Evolutionary conservation across 2,797 vertebrate species (phyloP), one percentile per base, ranked within the genome.

Genomic region (Diceros bicornis): DNA sequence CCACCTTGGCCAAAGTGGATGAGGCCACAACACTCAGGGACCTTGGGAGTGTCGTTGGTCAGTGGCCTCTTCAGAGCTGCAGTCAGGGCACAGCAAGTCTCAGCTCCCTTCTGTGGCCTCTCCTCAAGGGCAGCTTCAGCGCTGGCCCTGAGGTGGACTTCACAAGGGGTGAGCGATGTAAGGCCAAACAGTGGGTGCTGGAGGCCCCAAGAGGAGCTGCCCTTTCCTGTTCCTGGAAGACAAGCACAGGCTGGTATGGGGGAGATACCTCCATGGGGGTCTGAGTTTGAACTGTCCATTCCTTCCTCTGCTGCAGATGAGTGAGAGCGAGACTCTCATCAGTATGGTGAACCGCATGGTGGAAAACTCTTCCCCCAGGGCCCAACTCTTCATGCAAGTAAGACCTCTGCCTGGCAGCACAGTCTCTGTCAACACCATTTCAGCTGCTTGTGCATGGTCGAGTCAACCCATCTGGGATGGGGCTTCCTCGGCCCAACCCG

Each of bases 321-420:
- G 99, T 98, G 99, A 99, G 98, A 99, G 99, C 41, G 99, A 99
- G 98, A 99, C 99, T 98, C 99, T 99, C 98, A 99, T 99, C 99
- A 99, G 99, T 98, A 99, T 99, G 99, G 99, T 99, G 98, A 99
- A 99, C 98, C 99, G 99, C 99, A 99, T 99, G 99, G 99, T 99
- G 99, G 99, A 99, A 98, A 99, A 98, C 98, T 99, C 99, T 96
- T 99, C 99, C 98, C 99, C 99, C 98, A 99, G 99, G 99, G 98
- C 99, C 98, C 99, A 99, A 97, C 99, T 99, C 98, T 99, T 99
- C 99, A 98, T 99, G 98, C 99, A 99, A 99, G 99, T 99, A 99
- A 99, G 99, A 98, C 98, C 97, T 96, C 98, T 25, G 98, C 94
- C 92, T 95, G 97, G 97, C 97, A 96, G 98, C 98, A 95, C 81